These are phyloP conservation scores for Tetrax tetrax DNA, from an alignment of 2,113 vertebrate species.

Conservation along the genomic window DNA sequence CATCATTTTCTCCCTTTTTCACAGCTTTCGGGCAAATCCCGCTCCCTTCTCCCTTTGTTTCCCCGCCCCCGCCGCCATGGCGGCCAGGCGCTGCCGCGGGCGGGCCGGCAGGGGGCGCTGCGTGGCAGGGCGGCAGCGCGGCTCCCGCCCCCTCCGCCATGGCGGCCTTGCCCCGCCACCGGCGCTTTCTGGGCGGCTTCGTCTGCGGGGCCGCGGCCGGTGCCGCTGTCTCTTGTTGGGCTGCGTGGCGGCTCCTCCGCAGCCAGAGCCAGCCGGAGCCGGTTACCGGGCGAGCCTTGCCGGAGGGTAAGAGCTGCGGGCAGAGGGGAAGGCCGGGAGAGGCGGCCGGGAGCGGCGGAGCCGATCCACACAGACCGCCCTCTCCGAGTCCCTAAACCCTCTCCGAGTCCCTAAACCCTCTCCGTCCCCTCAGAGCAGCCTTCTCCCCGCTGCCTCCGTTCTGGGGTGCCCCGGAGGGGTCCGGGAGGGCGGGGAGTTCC, in stretches of 20 bases:
- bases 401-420: no score
- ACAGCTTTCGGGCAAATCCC: fast-evolving
- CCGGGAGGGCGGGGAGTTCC: fast-evolving
- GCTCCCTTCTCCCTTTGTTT: fast-evolving
- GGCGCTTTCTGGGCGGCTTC: constrained; percentile 65
- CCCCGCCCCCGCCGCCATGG: fast-evolving
- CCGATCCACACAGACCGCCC: fast-evolving
- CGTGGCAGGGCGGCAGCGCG: no score
- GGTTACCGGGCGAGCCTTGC: not conserved
- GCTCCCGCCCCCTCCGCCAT: not conserved
- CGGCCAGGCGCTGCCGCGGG: no score
- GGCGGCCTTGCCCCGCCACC: not conserved
- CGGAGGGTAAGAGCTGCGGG: constrained; percentile 40
- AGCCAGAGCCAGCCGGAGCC: not conserved
- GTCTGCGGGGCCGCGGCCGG: constrained; percentile 61
- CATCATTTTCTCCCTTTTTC: no score
- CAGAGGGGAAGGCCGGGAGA: not conserved
- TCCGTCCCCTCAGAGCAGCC: no score
- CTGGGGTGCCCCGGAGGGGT: fast-evolving
- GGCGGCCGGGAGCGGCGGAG: not conserved
- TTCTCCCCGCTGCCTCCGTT: not conserved
- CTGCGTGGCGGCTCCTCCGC: constrained; percentile 32
- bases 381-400: fast-evolving
- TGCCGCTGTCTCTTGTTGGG: constrained; percentile 30
- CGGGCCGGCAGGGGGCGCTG: not conserved